Evolutionary conservation across 2,797 vertebrate genomes (phyloP).

Genomic region (Streptopelia turtur): DNA sequence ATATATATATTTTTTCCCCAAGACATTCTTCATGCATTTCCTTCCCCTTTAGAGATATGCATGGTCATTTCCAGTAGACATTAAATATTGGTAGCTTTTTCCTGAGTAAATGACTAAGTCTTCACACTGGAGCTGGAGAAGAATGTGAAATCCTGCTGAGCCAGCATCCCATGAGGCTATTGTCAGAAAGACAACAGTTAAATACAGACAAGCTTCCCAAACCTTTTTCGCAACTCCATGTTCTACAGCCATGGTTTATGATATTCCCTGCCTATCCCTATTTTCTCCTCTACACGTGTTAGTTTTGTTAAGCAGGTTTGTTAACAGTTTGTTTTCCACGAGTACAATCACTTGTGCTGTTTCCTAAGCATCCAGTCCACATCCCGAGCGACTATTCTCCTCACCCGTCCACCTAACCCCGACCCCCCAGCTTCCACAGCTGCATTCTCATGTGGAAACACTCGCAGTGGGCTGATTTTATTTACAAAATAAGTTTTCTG

Average conservation of each 20-base stretch:
- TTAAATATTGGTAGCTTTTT: conserved; percentile 21
- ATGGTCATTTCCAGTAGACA: conserved; percentile 24
- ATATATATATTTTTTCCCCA: background rate
- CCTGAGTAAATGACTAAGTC: conserved; percentile 30
- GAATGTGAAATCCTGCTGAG: conserved; percentile 32
- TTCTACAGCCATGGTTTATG: background rate
- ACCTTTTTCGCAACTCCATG: background rate
- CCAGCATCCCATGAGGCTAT: conserved; percentile 1
- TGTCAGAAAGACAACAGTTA: background rate
- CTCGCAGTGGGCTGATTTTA: background rate
- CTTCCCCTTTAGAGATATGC: conserved; percentile 6
- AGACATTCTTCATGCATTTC: conserved; percentile 23
- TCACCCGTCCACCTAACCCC: background rate
- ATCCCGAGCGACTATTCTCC: background rate
- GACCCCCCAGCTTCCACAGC: background rate
- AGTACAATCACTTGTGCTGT: background rate
- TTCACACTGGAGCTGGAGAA: background rate
- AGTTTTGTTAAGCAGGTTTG: background rate
- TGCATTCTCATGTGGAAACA: background rate
- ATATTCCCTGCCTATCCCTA: background rate
- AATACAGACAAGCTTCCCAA: background rate
- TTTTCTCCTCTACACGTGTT: background rate
- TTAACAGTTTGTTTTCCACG: background rate
- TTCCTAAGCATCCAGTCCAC: background rate
- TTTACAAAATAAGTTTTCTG: background rate